A percentile compares a stretch with the other conserved stretches of the same genome.
phyloP scores from a whole-genome alignment of 1,140 invertebrate genomes.

The Papilio aristodemus region DNA sequence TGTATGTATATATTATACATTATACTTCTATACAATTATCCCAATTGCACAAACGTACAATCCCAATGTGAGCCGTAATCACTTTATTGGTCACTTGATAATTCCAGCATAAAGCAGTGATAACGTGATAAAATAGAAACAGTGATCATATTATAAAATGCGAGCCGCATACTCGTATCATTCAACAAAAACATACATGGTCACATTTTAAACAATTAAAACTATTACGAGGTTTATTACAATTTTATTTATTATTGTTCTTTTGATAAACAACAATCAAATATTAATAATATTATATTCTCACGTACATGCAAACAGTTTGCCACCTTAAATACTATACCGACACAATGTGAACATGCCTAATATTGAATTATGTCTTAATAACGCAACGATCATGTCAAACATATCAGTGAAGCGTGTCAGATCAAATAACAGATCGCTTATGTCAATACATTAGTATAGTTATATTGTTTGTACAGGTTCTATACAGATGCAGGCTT shows the following conservation, averaged over 20 bases:
- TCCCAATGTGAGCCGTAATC: too few species aligned
- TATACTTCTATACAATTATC: too few species aligned
- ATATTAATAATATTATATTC: neutral
- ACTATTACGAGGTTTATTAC: neutral
- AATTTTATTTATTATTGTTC: too few species aligned
- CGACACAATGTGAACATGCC: neutral
- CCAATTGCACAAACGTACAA: too few species aligned
- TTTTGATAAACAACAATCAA: neutral
- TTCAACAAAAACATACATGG: too few species aligned
- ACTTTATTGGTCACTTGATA: too few species aligned
- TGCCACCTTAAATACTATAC: neutral
- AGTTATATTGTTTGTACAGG: constrained; percentile 23
- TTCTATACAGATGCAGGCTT: neutral
- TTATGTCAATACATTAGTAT: constrained; percentile 26
- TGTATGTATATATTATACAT: too few species aligned
- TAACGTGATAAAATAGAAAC: too few species aligned
- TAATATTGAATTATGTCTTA: constrained; percentile 23
- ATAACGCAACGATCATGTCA: constrained; percentile 8
- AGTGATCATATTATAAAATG: too few species aligned
- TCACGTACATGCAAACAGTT: too few species aligned
- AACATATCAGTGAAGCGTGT: constrained; percentile 27
- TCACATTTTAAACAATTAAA: neutral
- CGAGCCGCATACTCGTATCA: too few species aligned
- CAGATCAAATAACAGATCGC: constrained; percentile 34
- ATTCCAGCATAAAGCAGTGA: too few species aligned